These are phyloP conservation scores for Bucorvus abyssinicus DNA, from an alignment of 2,797 vertebrate species.

Conservation along the genomic window DNA sequence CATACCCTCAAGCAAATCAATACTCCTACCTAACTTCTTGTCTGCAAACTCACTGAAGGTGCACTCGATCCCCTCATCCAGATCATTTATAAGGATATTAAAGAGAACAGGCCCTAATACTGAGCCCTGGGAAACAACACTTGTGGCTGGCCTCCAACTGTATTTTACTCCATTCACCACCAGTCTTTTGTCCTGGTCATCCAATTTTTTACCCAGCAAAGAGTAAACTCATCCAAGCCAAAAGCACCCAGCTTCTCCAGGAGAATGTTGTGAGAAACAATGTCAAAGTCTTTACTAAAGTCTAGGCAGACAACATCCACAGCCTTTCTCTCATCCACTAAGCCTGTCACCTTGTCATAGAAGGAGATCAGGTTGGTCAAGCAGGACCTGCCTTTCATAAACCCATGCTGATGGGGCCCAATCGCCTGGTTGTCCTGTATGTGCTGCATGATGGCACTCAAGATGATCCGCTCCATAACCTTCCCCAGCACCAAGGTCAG, in stretches of 20 bases:
- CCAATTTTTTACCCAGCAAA: neutral
- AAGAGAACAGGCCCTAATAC: neutral
- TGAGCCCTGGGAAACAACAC: neutral
- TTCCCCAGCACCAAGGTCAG: neutral
- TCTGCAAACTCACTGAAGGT: neutral
- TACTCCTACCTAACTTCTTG: accelerated
- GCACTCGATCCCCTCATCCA: accelerated
- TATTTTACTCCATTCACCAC: neutral
- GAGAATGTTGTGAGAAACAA: neutral
- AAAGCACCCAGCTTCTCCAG: neutral
- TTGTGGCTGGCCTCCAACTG: neutral
- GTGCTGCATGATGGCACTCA: neutral
- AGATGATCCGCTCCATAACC: neutral
- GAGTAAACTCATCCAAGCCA: neutral
- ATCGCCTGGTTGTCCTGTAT: neutral
- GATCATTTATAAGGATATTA: neutral
- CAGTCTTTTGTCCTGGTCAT: neutral
- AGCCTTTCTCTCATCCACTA: neutral
- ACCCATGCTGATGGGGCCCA: no score
- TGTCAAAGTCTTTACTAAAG: neutral
- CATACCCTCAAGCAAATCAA: neutral
- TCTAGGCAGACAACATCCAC: neutral
- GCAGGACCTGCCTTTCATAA: neutral
- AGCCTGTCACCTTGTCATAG: neutral
- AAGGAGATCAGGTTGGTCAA: neutral